These are phyloP conservation scores for Syrphus vitripennis DNA, from an alignment of 2,888 invertebrate genomes.

Conservation along the genomic window DNA sequence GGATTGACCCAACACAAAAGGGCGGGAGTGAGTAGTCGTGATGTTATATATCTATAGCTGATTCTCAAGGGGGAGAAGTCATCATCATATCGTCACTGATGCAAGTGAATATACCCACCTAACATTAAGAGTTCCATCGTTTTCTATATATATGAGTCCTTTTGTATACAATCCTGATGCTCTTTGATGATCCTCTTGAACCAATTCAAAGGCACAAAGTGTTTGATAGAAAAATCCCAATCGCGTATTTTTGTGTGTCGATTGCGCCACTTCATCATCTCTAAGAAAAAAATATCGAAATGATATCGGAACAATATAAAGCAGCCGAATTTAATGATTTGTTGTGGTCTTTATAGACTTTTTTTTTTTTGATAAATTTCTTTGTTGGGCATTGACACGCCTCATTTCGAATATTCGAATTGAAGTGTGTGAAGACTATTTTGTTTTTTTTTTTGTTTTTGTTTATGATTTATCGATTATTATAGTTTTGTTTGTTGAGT, in stretches of 20 bases:
- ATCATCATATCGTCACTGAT: slow-evolving; percentile 36
- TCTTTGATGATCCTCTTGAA: slow-evolving; percentile 33
- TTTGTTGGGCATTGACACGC: slow-evolving; percentile 60
- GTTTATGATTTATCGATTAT: slow-evolving; percentile 68
- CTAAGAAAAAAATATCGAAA: slow-evolving; percentile 36
- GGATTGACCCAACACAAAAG: slow-evolving; percentile 29
- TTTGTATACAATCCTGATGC: slow-evolving; percentile 26
- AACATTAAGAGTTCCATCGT: slow-evolving; percentile 16
- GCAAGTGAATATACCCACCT: not conserved
- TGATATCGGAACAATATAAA: slow-evolving; percentile 67
- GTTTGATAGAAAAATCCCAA: slow-evolving; percentile 34
- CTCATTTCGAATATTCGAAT: slow-evolving; percentile 34
- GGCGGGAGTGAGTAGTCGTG: slow-evolving; percentile 24
- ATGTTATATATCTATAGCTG: not conserved
- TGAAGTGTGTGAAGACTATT: slow-evolving; percentile 38
- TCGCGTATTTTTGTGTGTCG: slow-evolving; percentile 23
- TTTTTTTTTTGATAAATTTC: slow-evolving; percentile 45
- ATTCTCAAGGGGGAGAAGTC: slow-evolving; percentile 45
- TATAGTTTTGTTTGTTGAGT: slow-evolving; percentile 52
- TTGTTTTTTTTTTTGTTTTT: slow-evolving; percentile 2
- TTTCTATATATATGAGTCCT: slow-evolving; percentile 5
- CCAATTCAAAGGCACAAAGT: not conserved
- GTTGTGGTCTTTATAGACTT: slow-evolving; percentile 58
- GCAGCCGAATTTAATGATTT: slow-evolving; percentile 67
- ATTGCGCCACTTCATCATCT: slow-evolving; percentile 47